Conservation (phyloP, 2,797 vertebrate species). For the Alosa sapidissima region DNA sequence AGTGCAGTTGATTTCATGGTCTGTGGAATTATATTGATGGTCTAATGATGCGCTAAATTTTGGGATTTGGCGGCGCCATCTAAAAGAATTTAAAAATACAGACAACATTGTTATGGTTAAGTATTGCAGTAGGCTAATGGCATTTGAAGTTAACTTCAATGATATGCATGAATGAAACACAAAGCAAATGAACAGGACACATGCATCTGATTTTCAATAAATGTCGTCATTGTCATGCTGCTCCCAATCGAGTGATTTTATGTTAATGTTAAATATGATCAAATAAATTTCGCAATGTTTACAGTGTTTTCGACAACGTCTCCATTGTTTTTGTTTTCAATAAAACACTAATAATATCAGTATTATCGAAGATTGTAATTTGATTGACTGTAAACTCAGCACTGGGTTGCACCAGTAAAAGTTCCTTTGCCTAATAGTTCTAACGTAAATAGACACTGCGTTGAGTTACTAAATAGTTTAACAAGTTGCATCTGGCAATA, state of each 20-base stretch:
- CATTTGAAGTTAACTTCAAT: too few relatives aligned
- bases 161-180: background rate
- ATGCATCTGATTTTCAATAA: background rate
- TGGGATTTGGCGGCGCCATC: too few relatives aligned
- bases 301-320: background rate
- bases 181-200: too few relatives aligned
- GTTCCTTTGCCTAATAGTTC: too few relatives aligned
- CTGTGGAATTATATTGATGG: background rate
- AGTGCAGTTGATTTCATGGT: background rate
- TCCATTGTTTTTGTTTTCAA: background rate
- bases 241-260: slow-evolving; percentile 10
- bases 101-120: background rate
- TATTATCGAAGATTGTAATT: too few relatives aligned
- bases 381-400: too few relatives aligned
- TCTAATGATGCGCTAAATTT: background rate
- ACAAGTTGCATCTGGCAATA: too few relatives aligned
- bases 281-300: slow-evolving; percentile 66
- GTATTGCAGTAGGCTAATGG: too few relatives aligned
- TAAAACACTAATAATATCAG: too few relatives aligned
- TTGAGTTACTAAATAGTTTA: too few relatives aligned
- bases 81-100: background rate
- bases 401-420: too few relatives aligned
- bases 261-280: slow-evolving; percentile 69
- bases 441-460: too few relatives aligned
- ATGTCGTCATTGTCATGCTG: background rate